Evolutionary conservation across 2,797 vertebrate genomes (phyloP), one percentile per base, ranked within the genome.

Genomic region (Sebastes wilsoni): DNA sequence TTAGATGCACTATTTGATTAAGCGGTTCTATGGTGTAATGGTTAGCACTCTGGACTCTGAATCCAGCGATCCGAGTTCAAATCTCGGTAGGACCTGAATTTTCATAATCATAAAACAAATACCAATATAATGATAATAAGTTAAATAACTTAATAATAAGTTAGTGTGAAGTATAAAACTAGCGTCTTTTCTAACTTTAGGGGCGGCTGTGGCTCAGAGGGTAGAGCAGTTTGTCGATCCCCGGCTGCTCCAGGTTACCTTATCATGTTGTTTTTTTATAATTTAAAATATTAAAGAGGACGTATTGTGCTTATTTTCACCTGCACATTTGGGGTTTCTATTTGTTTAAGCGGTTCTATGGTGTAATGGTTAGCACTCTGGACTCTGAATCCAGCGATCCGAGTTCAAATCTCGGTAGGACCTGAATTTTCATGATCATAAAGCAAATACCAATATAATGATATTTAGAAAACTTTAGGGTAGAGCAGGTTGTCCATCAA

Each of bases 21-120:
- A 3, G 8, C 8, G 80, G 70, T 60, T 72, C 88, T 76, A 93
- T 93, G 89, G 91, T 87, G 87, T 90, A 88, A 60, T 95, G 95
- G 95, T 95, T 95, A 95, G 95, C 95, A 96, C 95, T 95, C 95
- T 95, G 95, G 95, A 95, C 95, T 95, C 94, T 96, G 95, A 96
- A 96, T 96, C 95, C 95, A 95, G 95, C 93, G 94, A 96, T 96
- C 95, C 93, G 94, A 96, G 94, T 95, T 96, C 95, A 96, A 94
- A 95, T 96, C 95, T 96, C 95, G 94, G 96, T 96, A 91, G 96
- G 92, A 96, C 96, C 95, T 96, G 34, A 89, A 38, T 38, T 38
- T 38, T 38, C 36, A 38, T 38, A 2, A 38, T 38, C 36, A 38
- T 38, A 38, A 38, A 14, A 12, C 12, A 38, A 38, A 38, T 38